These are phyloP conservation scores for Teleiodes luculella DNA, from an alignment of 2,888 invertebrate species.

Conservation along the genomic window DNA sequence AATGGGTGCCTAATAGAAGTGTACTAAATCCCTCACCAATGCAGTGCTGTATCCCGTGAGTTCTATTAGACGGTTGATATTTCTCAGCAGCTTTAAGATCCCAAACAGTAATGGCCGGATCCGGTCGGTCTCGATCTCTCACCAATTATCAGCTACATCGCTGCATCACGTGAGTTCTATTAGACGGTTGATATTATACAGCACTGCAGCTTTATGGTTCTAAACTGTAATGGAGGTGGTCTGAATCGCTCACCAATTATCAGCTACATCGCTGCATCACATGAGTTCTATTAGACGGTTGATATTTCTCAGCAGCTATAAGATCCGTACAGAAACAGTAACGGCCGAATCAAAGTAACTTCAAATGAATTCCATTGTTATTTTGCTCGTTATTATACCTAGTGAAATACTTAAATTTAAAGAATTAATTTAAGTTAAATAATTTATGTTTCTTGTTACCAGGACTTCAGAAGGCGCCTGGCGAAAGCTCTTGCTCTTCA, in stretches of 20 bases:
- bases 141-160: background rate
- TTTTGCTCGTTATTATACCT: no score
- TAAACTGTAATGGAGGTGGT: slow-evolving; percentile 85
- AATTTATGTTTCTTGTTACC: slow-evolving; percentile 28
- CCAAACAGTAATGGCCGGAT: no score
- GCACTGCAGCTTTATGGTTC: slow-evolving; percentile 88
- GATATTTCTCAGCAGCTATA: no score
- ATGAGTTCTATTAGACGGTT: slow-evolving; percentile 56
- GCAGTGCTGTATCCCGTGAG: slow-evolving; percentile 82
- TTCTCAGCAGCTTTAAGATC: no score
- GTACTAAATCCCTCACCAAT: slow-evolving; percentile 84
- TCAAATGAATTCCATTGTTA: no score
- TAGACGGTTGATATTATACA: no score
- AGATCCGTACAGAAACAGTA: no score
- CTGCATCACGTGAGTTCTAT: background rate
- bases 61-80: no score
- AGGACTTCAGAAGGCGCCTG: slow-evolving; percentile 80
- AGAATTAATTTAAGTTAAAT: no score
- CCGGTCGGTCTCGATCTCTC: background rate
- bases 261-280: slow-evolving; percentile 83
- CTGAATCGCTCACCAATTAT: slow-evolving; percentile 83
- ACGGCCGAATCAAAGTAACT: no score
- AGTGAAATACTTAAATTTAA: no score
- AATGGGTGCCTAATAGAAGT: no score
- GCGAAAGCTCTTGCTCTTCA: slow-evolving; percentile 82